A percentile compares a stretch with the other conserved stretches of the same genome.
phyloP scores from a whole-genome alignment of 2,113 vertebrate species.

The Tupaia chinensis region DNA sequence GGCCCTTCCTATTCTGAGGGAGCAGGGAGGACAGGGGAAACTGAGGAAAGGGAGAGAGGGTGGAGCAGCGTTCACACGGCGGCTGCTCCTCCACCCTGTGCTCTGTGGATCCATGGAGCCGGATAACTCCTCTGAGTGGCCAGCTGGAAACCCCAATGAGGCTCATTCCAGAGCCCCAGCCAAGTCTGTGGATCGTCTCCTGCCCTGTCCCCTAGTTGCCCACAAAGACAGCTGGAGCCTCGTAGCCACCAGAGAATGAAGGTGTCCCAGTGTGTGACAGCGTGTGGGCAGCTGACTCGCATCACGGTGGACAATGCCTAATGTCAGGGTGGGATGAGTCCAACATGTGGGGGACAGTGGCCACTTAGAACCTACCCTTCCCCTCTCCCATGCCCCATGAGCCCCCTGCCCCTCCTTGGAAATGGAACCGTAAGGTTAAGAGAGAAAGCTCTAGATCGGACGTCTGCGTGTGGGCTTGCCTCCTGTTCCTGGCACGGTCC shows the following conservation, averaged over 20 bases:
- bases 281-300: accelerated
- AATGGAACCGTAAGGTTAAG: neutral
- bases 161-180: neutral
- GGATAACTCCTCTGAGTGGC: neutral
- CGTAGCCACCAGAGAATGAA: neutral
- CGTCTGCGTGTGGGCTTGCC: neutral
- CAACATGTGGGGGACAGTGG: neutral
- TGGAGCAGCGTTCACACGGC: accelerated
- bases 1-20: too few species aligned
- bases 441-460: slow-evolving; percentile 25
- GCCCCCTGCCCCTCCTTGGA: neutral
- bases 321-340: neutral
- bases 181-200: neutral
- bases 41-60: neutral
- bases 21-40: neutral
- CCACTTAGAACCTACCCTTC: neutral
- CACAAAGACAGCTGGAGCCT: neutral
- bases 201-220: neutral
- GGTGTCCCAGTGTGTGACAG: neutral
- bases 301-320: accelerated
- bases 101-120: neutral
- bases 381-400: neutral
- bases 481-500: neutral
- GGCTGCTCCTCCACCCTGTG: neutral
- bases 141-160: neutral